These are phyloP conservation scores for Abramis brama DNA, from an alignment of 2,113 vertebrate species.

Conservation along the genomic window DNA sequence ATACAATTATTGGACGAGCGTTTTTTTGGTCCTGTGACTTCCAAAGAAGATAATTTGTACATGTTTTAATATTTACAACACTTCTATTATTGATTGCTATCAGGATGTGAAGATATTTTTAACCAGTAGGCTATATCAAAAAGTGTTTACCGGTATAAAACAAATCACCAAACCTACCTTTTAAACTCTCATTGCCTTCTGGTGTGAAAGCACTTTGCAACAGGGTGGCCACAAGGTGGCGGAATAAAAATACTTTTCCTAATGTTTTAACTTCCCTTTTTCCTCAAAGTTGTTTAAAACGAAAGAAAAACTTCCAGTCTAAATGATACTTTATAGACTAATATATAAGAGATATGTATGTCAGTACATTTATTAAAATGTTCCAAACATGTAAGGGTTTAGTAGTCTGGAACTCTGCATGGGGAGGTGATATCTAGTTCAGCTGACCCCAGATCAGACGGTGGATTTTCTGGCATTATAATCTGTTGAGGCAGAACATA, in stretches of 20 bases:
- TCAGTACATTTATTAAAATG: neutral
- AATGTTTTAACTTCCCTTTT: neutral
- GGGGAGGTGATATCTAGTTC: neutral
- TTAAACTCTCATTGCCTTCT: neutral
- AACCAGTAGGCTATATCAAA: too few species aligned
- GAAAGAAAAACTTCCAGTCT: neutral
- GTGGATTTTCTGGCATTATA: neutral
- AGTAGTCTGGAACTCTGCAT: neutral
- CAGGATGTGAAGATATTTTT: too few species aligned
- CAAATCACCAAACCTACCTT: too few species aligned
- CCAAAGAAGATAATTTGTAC: too few species aligned
- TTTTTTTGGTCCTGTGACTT: too few species aligned
- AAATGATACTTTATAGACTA: neutral
- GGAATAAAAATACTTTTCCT: neutral
- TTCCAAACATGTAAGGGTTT: neutral
- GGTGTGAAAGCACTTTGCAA: neutral
- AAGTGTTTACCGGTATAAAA: too few species aligned
- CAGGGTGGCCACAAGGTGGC: conserved; percentile 33
- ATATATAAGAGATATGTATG: neutral
- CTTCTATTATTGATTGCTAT: too few species aligned
- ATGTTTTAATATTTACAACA: too few species aligned
- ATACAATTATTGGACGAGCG: too few species aligned
- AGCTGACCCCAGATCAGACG: neutral
- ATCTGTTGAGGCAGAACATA: neutral
- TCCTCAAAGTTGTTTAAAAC: neutral